Evolutionary conservation across 1,140 invertebrate species (phyloP), one percentile per base, ranked within the genome.

Genomic region (Nomia melanderi): DNA sequence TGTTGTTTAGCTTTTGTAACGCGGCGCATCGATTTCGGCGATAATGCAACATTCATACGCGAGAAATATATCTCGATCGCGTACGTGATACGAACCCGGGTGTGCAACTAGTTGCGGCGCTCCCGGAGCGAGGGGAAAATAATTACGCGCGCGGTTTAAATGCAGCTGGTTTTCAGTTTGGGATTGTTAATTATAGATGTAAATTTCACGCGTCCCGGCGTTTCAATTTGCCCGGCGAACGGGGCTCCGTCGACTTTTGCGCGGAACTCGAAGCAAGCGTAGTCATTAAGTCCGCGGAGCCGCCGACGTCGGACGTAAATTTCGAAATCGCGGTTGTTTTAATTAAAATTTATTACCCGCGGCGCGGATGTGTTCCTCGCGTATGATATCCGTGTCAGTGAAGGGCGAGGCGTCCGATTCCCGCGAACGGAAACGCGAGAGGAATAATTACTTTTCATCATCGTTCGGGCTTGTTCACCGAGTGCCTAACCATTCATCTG

Each of bases 261-360:
- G 27, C 54, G 31, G 20, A 23, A 44, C 14, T 20, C 7, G 54
- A 29, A 29, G 12, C 54, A 27, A 14, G 31, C 14, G 54, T 31
- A 62, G 41, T 62, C 41, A 63, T 72, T 72, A 72, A 33, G 47
- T 65, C 33, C 12, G 36, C 64, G 33, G 39, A 8, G 12, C 36
- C 39, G 53, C 14, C 44, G 57, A 36, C n/a, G 47, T 65, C 25
- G 71, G 44, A 66, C 71, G 7, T 66, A 44, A 50, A 76, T 76
- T 59, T 67, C 33, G 53, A 75, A 39, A 27, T 60, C 62, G 31
- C 36, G 39, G 54, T 75, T 75, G 39, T 50, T 76, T 53, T 39
- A 69, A 69, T 76, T 76, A 76, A 76, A 76, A 76, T 69, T 69
- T 39, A 76, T 69, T 50, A 29, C 39, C 2, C n/a, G 54, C 6